Base-by-base conservation (phyloP, 2,797 vertebrate species). In the Atherinosoma microstoma region DNA sequence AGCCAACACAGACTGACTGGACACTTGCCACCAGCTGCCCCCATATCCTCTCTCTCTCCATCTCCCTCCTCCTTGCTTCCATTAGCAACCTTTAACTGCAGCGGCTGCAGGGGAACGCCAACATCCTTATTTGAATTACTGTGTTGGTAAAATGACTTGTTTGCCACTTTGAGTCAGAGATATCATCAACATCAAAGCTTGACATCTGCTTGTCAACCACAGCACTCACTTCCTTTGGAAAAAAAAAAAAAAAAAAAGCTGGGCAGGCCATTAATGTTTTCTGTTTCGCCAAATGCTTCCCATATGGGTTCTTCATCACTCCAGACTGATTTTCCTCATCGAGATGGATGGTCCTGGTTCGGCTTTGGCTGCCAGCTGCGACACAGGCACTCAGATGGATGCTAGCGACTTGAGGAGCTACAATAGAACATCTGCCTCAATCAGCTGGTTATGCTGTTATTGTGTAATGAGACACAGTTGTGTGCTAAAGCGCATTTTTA, bases 391-490 rank as follows among this genome's bases (percentile, higher is more conserved):
- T 87, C 75, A 82, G 86, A 91, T 89, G 84, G 87, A 89, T 89
- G 86, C 83, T 70, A 76, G 87, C 88, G 91, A 91, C 91, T 91
- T 82, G 85, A 93, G 86, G 89, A 90, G 90, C 79, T 53, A 92
- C 92, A 90, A 91, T 91, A 71, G 85, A 93, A 89, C 90, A 91
- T 92, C 91, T 92, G 92, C 88, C 90, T 87, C 79, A 58, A 85
- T 91, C 89, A 89, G 90, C 90, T 89, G 87, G 77, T 87, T 67
- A 79, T 79, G 84, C 81, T 89, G 88, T 85, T 90, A 73, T 80
- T 73, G 77, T 89, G 88, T 91, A 91, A 91, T 90, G 89, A 91
- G 86, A 87, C 87, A 85, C 81, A 83, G 80, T 74, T 74, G 77
- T 78, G 75, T 81, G 82, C 87, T 87, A 87, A 87, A 90, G 80